Evolutionary conservation across 1,140 invertebrate species (phyloP).

Genomic region (Scaptomyza montana): DNA sequence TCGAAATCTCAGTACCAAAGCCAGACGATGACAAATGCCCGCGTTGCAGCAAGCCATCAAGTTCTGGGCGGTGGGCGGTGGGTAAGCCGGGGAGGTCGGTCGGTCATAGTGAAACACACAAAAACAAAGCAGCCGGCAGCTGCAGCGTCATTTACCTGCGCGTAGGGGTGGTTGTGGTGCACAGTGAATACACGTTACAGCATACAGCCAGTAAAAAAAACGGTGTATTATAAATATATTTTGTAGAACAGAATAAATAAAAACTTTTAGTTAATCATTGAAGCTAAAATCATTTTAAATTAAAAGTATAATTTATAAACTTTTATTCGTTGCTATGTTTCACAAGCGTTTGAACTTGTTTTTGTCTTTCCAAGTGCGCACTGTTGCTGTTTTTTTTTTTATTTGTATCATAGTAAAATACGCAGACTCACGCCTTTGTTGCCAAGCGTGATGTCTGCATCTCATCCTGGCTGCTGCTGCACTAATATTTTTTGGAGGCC

Average conservation of each 20-base stretch:
- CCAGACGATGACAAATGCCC: constrained; percentile 8
- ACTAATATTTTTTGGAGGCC: constrained; percentile 59
- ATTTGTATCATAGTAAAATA: neutral
- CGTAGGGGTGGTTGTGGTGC: constrained; percentile 1
- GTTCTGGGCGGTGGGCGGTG: neutral
- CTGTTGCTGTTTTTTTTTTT: neutral
- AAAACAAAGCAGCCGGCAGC: constrained; percentile 15
- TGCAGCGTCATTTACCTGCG: constrained; percentile 5
- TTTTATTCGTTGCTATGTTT: no score
- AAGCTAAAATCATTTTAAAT: no score
- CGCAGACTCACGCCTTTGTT: constrained; percentile 10
- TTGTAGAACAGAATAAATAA: neutral
- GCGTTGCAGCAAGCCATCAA: neutral
- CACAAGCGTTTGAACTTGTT: neutral
- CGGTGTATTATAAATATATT: neutral
- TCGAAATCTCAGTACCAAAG: constrained; percentile 7
- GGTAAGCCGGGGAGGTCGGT: neutral
- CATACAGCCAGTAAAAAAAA: neutral
- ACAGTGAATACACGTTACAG: constrained; percentile 7
- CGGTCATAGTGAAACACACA: neutral
- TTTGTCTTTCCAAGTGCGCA: neutral
- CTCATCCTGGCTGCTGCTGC: constrained; percentile 7
- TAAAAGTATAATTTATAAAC: no score
- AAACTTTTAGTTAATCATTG: neutral
- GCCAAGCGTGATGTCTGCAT: neutral